Evolutionary conservation across 2,113 vertebrate genomes (phyloP).

Genomic region (Pseudopodoces humilis): DNA sequence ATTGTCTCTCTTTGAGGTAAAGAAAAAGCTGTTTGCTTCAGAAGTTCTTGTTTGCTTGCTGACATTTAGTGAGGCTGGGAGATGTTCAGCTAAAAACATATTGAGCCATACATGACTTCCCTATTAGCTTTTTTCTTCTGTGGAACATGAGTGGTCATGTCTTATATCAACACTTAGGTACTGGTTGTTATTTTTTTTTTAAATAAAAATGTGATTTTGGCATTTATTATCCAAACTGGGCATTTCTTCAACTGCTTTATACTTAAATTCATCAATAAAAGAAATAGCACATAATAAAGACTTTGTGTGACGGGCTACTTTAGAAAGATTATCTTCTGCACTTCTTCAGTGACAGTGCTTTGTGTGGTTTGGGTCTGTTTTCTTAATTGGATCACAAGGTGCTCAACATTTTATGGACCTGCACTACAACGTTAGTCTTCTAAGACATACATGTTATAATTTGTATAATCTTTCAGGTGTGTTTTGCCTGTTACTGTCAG

Average conservation of each 20-base stretch:
- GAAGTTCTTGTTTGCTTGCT: neutral
- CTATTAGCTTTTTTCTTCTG: neutral
- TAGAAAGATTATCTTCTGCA: neutral
- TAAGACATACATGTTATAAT: neutral
- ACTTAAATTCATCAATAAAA: neutral
- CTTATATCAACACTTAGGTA: neutral
- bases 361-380: neutral
- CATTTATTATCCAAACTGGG: neutral
- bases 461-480: neutral
- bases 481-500: neutral
- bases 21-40: neutral
- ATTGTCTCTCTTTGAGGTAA: neutral
- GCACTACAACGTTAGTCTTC: neutral
- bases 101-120: neutral
- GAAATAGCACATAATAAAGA: neutral
- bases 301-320: fast-evolving
- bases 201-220: neutral
- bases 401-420: neutral
- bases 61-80: neutral
- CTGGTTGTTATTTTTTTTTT: neutral
- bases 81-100: neutral
- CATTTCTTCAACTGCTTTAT: neutral
- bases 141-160: neutral
- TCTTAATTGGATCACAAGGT: neutral
- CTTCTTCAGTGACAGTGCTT: neutral